Conservation (phyloP, 2,888 invertebrate species). For the Cephus pygmeus region DNA sequence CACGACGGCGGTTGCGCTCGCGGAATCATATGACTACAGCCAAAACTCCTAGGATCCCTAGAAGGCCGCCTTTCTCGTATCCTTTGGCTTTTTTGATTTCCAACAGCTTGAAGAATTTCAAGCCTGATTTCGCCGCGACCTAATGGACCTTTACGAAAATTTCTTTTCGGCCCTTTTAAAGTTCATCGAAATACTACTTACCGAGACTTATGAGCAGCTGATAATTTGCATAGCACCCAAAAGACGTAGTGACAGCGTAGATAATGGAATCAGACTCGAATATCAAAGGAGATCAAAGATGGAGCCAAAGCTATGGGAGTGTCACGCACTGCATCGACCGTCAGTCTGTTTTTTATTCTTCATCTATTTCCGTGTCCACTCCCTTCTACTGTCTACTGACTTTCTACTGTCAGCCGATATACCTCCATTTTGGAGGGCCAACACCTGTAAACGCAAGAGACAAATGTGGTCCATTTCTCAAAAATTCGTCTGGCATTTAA, state of each 20-base stretch:
- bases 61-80: too few species aligned
- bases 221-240: conserved; percentile 35
- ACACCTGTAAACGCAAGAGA: conserved; percentile 1
- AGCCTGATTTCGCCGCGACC: conserved; percentile 58
- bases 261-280: too few species aligned
- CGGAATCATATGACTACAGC: too few species aligned
- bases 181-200: conserved; percentile 59
- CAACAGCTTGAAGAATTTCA: neutral
- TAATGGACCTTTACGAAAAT: conserved; percentile 42
- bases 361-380: neutral
- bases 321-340: neutral
- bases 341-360: conserved; percentile 1
- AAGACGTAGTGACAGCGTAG: too few species aligned
- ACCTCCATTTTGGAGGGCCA: too few species aligned
- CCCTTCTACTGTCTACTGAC: too few species aligned
- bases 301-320: too few species aligned
- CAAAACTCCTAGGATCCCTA: too few species aligned
- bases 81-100: too few species aligned
- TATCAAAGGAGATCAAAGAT: too few species aligned
- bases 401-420: too few species aligned
- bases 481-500: conserved; percentile 20
- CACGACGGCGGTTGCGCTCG: too few species aligned
- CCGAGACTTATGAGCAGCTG: conserved; percentile 37
- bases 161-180: conserved; percentile 52
- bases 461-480: conserved; percentile 18